Evolutionary conservation across 64 coral and sea anemone species (phyloP), one percentile per base, ranked within the genome.

Genomic region (Dendronephthya gigantea): DNA sequence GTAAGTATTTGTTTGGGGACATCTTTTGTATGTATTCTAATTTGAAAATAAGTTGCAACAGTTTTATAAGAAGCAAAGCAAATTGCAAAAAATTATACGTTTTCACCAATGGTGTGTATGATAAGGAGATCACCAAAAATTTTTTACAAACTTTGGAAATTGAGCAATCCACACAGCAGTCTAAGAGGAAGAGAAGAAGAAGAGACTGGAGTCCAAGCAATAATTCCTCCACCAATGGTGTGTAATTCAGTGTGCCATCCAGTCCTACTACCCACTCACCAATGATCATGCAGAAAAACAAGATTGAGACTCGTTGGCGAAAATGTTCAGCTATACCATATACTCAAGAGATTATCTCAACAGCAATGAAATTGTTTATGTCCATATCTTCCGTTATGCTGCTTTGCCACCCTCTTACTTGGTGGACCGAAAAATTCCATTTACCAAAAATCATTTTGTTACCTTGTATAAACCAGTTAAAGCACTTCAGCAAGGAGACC

Each of bases 301-400:
- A 87, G 37, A 87, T 87, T 87, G 85, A 39, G 85, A 87, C 47
- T 87, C 85, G 35, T 68, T 87, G 40, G 62, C 58, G 32, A 87
- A 87, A 87, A 87, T 87, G 85, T 87, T 87, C 40, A 87, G 74
- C 74, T 87, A 62, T 74, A 87, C 85, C 69, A 68, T 87, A 87
- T 87, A 87, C 49, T 62, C 85, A 87, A 29, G 84, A 32, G 84
- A 85, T 55, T 51, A 70, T 68, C 65, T 87, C 74, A 37, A 87
- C 74, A 62, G 40, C 65, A 62, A 25, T 86, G 85, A 35, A 87
- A 87, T 75, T 87, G 85, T 43, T 39, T 87, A 68, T 68, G 40
- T 87, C 85, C 85, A 87, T 48, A 87, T 87, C 59, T 87, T 87
- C 74, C 65, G 85, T 87, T 87, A 62, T 74, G 85, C 65, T 85